Evolutionary conservation across 2,797 vertebrate species (phyloP), one percentile per base, ranked within the genome.

Genomic region (Meriones psammophilus): DNA sequence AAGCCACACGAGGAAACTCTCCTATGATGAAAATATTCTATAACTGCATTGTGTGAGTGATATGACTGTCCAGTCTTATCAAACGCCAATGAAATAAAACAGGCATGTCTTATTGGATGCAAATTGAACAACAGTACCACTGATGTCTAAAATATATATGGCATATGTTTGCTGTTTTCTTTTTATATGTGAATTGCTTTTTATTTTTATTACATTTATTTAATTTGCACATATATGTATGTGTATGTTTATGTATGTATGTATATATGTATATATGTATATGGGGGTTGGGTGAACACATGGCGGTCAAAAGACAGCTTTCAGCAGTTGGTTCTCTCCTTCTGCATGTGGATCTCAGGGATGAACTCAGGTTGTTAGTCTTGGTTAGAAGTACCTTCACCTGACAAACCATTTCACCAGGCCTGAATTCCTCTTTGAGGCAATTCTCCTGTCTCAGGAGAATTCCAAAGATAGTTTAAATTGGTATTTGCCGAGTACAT

Each of bases 111-210:
- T 89, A 83, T 62, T 77, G 12, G 62, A 81, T 50, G n/a, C 54
- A 93, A 90, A 56, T 56, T 80, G 73, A 50, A 92, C 89, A 69
- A 68, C 50, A 90, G 33, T 74, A 78, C 92, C 88, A 60, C 78
- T 86, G 30, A 74, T 77, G 79, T 88, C 18, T 28, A 88, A 94
- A 83, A 28, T 8, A 9, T 1, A 7, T 68, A 71, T 56, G n/a
- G 46, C 39, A 58, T 8, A 15, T 60, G 36, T 42, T 88, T 77
- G 56, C 33, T 66, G 84, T 46, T 95, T 78, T 76, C 28, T 10
- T 64, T 58, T 39, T 39, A 39, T 28, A 56, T 36, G 26, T 36
- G 22, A 86, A 69, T 54, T 71, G 46, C 8, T 86, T 69, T 54
- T 71, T 2, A 46, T 69, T 69, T 71, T 36, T 71, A 56, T 56